phyloP scores from a whole-genome alignment of 92 coral and sea anemone genomes.

The Muricea muricata region DNA sequence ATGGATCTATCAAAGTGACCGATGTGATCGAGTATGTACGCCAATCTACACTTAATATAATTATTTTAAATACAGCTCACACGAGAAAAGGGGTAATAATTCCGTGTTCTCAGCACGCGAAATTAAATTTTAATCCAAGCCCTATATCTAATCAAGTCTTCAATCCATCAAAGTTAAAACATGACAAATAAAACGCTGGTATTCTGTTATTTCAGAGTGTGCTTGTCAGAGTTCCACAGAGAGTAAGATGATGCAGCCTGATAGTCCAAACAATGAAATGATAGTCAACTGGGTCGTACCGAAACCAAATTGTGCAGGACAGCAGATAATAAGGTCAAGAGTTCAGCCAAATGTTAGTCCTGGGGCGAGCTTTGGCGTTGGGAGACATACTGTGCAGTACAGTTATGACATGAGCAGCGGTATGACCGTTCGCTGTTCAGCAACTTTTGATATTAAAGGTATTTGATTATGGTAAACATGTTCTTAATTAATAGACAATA shows the following conservation, averaged over 20 bases:
- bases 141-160: background rate
- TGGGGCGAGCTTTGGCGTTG: slow-evolving; percentile 14
- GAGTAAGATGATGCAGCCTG: background rate
- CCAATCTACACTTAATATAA: too few species aligned
- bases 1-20: too few species aligned
- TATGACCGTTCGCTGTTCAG: background rate
- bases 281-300: slow-evolving; percentile 2
- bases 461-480: background rate
- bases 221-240: background rate
- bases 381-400: background rate
- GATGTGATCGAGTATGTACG: too few species aligned
- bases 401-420: background rate
- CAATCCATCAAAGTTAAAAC: background rate
- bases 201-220: slow-evolving; percentile 4
- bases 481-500: too few species aligned
- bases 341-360: background rate
- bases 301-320: background rate
- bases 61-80: too few species aligned
- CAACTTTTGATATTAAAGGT: background rate
- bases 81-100: too few species aligned
- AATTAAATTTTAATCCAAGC: too few species aligned
- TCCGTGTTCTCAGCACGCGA: too few species aligned
- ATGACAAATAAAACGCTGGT: too few species aligned
- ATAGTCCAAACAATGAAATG: background rate
- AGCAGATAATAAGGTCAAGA: background rate